Percentiles rank a stretch among this genome's conserved stretches.
Conservation (phyloP, 2,113 vertebrate species). For the Elachura formosa region DNA sequence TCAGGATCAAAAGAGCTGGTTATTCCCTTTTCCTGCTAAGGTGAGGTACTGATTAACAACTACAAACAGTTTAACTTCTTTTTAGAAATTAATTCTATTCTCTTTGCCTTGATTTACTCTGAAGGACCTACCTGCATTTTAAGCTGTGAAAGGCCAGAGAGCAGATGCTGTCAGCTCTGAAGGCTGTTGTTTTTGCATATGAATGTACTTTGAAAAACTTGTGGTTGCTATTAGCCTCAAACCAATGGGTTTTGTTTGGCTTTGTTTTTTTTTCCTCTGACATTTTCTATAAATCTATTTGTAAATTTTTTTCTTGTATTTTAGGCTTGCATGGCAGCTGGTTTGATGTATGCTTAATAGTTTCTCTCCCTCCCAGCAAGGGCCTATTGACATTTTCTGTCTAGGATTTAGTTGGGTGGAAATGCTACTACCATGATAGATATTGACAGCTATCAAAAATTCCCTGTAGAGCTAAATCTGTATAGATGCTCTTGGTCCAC, state of each 20-base stretch:
- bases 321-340: neutral
- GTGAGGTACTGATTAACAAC: neutral
- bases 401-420: neutral
- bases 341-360: neutral
- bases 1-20: neutral
- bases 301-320: neutral
- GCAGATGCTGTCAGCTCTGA: neutral
- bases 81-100: neutral
- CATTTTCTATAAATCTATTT: neutral
- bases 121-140: neutral
- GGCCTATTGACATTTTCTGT: neutral
- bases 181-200: neutral
- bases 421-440: neutral
- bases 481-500: neutral
- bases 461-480: neutral
- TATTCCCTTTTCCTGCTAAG: neutral
- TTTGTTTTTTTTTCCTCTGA: rapidly evolving
- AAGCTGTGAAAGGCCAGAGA: neutral
- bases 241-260: neutral
- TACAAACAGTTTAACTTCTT: neutral
- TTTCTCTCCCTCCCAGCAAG: neutral
- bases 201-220: neutral
- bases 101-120: neutral
- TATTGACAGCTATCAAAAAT: neutral
- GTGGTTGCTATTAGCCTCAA: neutral